Evolutionary conservation across 2,888 invertebrate species (phyloP).

Genomic region (Liodrosophila aerea): DNA sequence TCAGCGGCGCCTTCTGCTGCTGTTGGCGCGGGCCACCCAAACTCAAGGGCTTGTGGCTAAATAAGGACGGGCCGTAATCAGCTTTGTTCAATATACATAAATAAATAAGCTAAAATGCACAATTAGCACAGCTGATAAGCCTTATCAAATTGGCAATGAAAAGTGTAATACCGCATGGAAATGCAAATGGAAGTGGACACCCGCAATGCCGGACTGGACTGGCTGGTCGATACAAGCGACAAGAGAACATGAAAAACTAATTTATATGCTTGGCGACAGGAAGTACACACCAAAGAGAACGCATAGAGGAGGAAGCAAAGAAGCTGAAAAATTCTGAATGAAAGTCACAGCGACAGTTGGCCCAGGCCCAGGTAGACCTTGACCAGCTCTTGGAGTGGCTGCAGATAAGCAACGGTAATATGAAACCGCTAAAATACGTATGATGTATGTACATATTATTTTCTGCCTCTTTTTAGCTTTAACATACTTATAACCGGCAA

Average conservation of each 20-base stretch:
- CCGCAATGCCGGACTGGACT: slow-evolving; percentile 51
- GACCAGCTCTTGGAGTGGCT: slow-evolving; percentile 54
- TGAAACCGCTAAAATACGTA: slow-evolving; percentile 66
- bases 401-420: slow-evolving; percentile 58
- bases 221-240: slow-evolving; percentile 76
- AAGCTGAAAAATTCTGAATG: slow-evolving; percentile 27
- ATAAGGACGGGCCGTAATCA: slow-evolving; percentile 13
- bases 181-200: slow-evolving; percentile 42
- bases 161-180: slow-evolving; percentile 31
- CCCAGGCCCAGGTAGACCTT: slow-evolving; percentile 56
- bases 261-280: slow-evolving; percentile 75
- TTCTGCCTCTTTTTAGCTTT: no score
- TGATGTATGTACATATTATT: slow-evolving; percentile 42
- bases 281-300: slow-evolving; percentile 31
- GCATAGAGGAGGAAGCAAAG: neutral
- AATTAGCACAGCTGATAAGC: slow-evolving; percentile 48
- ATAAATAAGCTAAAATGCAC: no score
- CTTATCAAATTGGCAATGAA: slow-evolving; percentile 27
- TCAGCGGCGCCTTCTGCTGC: neutral
- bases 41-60: slow-evolving; percentile 24
- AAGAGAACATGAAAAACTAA: slow-evolving; percentile 82
- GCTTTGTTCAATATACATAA: neutral
- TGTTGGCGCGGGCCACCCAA: slow-evolving; percentile 12
- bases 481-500: slow-evolving; percentile 8
- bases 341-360: slow-evolving; percentile 49